These are phyloP conservation scores for Eretmocerus hayati DNA, from an alignment of 2,888 invertebrate genomes.

Conservation along the genomic window DNA sequence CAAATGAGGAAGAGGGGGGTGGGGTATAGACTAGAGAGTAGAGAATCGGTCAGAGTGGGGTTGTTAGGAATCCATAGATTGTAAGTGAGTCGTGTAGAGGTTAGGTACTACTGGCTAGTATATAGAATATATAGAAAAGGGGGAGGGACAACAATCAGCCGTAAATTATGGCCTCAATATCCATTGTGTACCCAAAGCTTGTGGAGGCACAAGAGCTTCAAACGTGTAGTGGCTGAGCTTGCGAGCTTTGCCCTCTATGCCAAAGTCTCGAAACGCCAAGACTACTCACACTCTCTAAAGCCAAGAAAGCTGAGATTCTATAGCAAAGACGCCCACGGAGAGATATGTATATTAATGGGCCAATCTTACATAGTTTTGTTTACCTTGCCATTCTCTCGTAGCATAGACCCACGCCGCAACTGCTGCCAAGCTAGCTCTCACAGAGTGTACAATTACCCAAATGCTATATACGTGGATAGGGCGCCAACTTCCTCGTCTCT, in stretches of 20 bases:
- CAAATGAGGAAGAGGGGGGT: no score
- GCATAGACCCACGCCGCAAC: background rate
- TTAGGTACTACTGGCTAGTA: no score
- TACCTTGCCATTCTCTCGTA: constrained; percentile 43
- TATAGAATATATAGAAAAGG: no score
- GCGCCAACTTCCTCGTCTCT: constrained; percentile 10
- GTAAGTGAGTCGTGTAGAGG: no score
- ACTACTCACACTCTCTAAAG: constrained; percentile 39
- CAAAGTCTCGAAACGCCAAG: constrained; percentile 43
- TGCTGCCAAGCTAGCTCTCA: background rate
- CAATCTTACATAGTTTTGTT: constrained; percentile 50
- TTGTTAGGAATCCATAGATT: constrained; percentile 45
- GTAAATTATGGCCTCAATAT: constrained; percentile 49
- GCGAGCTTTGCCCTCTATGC: constrained; percentile 33
- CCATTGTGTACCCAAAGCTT: constrained; percentile 42
- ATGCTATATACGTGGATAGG: no score
- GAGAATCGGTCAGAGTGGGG: constrained; percentile 26
- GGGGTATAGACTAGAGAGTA: no score
- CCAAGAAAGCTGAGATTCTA: constrained; percentile 5
- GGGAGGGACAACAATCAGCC: constrained; percentile 43
- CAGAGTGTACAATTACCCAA: constrained; percentile 19
- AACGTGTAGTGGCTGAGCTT: constrained; percentile 1
- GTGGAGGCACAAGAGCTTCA: no score
- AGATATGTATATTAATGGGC: constrained; percentile 49
- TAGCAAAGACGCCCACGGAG: no score